Evolutionary conservation across 2,888 invertebrate genomes (phyloP).

Genomic region (Cryptops parisi): DNA sequence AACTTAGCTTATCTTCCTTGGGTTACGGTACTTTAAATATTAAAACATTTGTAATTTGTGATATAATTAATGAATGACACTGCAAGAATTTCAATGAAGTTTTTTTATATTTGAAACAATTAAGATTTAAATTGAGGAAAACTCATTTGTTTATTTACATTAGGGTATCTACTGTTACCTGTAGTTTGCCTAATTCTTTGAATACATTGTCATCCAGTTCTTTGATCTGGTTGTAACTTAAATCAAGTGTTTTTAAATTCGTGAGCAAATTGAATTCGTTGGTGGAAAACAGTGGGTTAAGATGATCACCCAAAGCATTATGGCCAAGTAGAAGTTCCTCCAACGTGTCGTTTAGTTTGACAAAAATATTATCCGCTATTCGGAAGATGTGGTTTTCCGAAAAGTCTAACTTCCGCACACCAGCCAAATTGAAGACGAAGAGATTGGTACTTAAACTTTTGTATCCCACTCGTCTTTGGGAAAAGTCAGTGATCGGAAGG

Average conservation of each 20-base stretch:
- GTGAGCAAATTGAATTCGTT: constrained; percentile 64
- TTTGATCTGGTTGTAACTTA: constrained; percentile 64
- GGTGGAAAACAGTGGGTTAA: constrained; percentile 80
- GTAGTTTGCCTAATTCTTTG: constrained; percentile 61
- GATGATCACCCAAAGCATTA: constrained; percentile 73
- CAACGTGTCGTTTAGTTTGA: constrained; percentile 47
- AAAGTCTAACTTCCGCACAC: constrained; percentile 60
- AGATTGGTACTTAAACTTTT: constrained; percentile 54
- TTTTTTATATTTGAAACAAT: no score
- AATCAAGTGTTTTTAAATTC: constrained; percentile 54
- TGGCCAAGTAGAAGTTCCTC: constrained; percentile 55
- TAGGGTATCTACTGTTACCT: no score
- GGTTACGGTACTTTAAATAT: no score
- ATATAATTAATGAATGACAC: no score
- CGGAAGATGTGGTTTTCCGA: constrained; percentile 65
- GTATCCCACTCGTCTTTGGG: constrained; percentile 63
- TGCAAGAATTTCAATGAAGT: no score
- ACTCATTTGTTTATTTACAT: no score
- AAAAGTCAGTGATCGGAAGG: constrained; percentile 63
- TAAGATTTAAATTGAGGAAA: no score
- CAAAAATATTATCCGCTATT: constrained; percentile 45
- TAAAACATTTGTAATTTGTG: no score
- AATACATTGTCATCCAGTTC: constrained; percentile 73
- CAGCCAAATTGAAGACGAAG: constrained; percentile 54
- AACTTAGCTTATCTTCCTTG: no score